Base-by-base conservation (phyloP, 2,797 vertebrate species). In the Pangasius macronema region DNA sequence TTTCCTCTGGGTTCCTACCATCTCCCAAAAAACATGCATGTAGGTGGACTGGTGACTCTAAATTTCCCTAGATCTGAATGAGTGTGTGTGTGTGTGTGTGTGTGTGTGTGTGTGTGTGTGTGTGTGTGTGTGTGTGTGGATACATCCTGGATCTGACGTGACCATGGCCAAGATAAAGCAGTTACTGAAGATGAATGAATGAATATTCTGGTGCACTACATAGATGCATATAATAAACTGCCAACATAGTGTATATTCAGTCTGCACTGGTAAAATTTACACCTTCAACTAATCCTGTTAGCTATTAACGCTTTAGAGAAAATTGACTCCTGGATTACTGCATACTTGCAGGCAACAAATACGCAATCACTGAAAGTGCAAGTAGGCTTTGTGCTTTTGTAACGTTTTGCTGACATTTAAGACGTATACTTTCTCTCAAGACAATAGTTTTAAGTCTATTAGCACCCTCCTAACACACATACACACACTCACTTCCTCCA, bases 321-420 rank as follows among this genome's bases (percentile, higher is more conserved):
- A 82, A 82, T 73, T 36, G 80, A 55, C 46, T 63, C 36, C 14
- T 63, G 57, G 57, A 63, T 63, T 46, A 63, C 36, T 18, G 57
- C 5, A 39, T n/a, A 24, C 36, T 61, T 36, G 24, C 24, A 61
- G 22, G 57, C 80, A 63, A 46, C 59, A 63, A 46, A 63, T 63
- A 46, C 14, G 5, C 36, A 46, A 63, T 63, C 57, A 63, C 0
- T 63, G 14, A 85, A 61, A 73, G 86, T 85, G 57, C 61, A 61
- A 68, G 87, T 49, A 87, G 82, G 85, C 87, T 80, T 88, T 88
- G 49, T 81, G 73, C 86, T 86, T 85, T 79, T 87, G 80, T 83
- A 87, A 83, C 83, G 83, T 87, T 89, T 87, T 76, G 85, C 81
- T 91, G 88, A 87, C 90, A 91, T 89, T 91, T 91, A 84, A 85